Conservation (phyloP, 2,888 invertebrate genomes). For the Acleris cristana region DNA sequence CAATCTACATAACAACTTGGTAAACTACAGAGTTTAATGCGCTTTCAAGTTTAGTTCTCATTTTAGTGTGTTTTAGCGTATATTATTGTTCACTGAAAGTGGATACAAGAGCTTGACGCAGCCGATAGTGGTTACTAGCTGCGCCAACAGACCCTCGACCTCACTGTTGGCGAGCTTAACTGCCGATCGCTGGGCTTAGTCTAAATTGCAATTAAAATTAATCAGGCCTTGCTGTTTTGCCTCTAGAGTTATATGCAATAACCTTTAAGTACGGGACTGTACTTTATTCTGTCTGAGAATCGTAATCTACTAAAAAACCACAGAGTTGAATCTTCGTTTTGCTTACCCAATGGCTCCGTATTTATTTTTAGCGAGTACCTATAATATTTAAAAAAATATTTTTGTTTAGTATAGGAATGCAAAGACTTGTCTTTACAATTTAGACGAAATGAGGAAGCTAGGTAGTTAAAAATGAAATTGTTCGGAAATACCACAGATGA, state of each 20-base stretch:
- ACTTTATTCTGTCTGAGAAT: background rate
- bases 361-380: background rate
- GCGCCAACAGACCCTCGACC: constrained; percentile 60
- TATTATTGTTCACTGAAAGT: constrained; percentile 60
- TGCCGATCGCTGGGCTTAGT: constrained; percentile 68
- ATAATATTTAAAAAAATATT: too few species aligned
- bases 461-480: too few species aligned
- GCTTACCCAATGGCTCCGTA: too few species aligned
- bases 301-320: too few species aligned
- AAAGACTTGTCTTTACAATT: too few species aligned
- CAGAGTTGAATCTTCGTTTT: too few species aligned
- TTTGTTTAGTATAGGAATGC: too few species aligned
- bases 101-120: constrained; percentile 56
- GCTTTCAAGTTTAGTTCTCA: background rate
- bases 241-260: constrained; percentile 37
- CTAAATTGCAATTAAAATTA: constrained; percentile 73
- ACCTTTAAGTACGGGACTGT: background rate
- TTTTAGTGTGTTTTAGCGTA: constrained; percentile 36
- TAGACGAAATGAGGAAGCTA: too few species aligned
- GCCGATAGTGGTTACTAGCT: constrained; percentile 52
- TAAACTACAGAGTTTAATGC: background rate
- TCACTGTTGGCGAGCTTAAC: constrained; percentile 66
- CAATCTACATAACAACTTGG: background rate
- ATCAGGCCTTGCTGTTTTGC: constrained; percentile 50
- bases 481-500: too few species aligned